Evolutionary conservation across 2,888 invertebrate species (phyloP), one percentile per base, ranked within the genome.

Genomic region (Chrysolina americana): DNA sequence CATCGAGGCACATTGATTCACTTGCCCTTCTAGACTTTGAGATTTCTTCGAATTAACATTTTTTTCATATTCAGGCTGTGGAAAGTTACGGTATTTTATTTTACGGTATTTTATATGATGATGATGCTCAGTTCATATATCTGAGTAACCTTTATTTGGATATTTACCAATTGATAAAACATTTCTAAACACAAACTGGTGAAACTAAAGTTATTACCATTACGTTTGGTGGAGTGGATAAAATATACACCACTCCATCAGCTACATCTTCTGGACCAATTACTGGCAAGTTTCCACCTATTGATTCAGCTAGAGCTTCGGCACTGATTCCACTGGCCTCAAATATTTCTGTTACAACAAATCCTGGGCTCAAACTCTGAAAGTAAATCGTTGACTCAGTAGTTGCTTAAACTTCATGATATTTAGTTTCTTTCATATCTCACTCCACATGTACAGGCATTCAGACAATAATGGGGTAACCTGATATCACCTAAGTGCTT

Each of bases 161-260:
- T 44, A 6, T 44, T 13, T 6, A 11, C 8, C 9, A 44, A 44
- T 44, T 13, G 44, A 11, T 44, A 44, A 6, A 28, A 28, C 2
- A 28, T 28, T 28, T 28, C 5, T n/a, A n/a, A n/a, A n/a, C n/a
- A n/a, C n/a, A n/a, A 28, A 28, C 2, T 5, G 28, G 2, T 28
- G 5, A 28, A 1, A 64, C 2, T 17, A 6, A 41, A 4, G 23
- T 3, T 41, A 21, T 64, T 71, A 74, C 74, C 74, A 70, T 70
- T 19, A 74, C 74, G 59, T 74, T 70, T 6, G 71, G 74, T 3
- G 74, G 71, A 9, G 74, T 74, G 6, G 74, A 71, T n/a, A 74
- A 44, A 21, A 66, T 68, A 59, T 71, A 74, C 13, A 74, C 17
- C 11, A 71, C 68, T 4, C 41, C 28, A 48, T 70, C 70, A 10